phyloP scores from a whole-genome alignment of 92 coral and sea anemone genomes.

The Siderastrea radians region DNA sequence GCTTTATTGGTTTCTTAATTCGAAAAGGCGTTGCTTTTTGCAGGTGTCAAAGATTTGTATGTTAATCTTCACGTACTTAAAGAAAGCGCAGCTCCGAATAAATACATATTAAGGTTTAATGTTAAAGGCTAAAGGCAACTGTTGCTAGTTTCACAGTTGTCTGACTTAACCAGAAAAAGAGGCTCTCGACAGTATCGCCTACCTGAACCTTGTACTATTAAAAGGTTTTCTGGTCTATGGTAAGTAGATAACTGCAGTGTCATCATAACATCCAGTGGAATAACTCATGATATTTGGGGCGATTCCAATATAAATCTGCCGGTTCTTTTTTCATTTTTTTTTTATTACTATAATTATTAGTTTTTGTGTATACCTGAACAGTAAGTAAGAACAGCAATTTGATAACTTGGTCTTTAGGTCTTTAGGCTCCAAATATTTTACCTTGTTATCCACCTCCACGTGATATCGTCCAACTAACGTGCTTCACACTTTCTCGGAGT shows the following conservation, averaged over 20 bases:
- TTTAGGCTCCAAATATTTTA: no score
- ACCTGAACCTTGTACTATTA: background rate
- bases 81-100: background rate
- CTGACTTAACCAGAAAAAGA: background rate
- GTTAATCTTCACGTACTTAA: background rate
- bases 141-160: background rate
- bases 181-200: background rate
- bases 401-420: background rate
- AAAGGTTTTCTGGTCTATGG: background rate
- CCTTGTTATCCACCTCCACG: no score
- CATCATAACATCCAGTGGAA: no score
- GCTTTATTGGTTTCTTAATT: background rate
- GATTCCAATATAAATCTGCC: no score
- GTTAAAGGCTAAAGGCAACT: background rate
- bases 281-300: no score
- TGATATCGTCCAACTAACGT: no score
- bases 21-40: conserved; percentile 5
- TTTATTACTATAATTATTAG: no score
- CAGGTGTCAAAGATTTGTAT: conserved; percentile 20
- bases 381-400: background rate
- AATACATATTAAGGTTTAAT: background rate
- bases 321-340: no score
- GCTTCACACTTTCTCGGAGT: no score
- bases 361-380: no score
- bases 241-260: background rate